phyloP scores from a whole-genome alignment of 2,888 invertebrate species.

The Drosophila pullipes region DNA sequence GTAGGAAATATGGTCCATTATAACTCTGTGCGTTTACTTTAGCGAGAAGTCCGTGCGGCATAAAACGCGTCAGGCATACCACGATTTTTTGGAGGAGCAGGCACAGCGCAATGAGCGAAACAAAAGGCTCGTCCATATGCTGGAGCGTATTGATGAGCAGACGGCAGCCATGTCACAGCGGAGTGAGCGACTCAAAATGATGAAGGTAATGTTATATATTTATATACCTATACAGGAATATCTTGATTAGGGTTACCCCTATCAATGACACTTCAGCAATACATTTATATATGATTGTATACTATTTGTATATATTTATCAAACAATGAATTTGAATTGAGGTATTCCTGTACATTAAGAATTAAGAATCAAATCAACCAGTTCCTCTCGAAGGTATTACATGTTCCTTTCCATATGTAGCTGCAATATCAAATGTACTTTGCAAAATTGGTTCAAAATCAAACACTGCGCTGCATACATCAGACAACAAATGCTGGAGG shows the following conservation, averaged over 20 bases:
- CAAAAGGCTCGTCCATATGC: constrained; percentile 86
- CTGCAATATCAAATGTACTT: constrained; percentile 85
- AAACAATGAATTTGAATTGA: neutral
- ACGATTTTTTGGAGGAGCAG: constrained; percentile 87
- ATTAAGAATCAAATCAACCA: constrained; percentile 4
- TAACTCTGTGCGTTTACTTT: neutral
- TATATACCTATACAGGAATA: neutral
- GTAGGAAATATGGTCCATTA: neutral
- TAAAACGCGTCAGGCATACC: constrained; percentile 82
- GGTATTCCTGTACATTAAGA: neutral
- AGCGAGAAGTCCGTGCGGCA: constrained; percentile 82
- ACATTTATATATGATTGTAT: neutral
- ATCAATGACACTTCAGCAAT: neutral
- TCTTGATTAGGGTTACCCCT: neutral
- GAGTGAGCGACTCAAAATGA: constrained; percentile 87
- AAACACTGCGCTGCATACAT: constrained; percentile 82
- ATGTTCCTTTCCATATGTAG: constrained; percentile 54
- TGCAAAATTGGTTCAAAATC: constrained; percentile 84
- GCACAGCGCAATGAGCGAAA: constrained; percentile 87
- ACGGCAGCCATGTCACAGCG: constrained; percentile 87
- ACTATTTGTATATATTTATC: neutral
- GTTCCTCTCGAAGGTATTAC: constrained; percentile 19
- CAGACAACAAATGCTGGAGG: constrained; percentile 52
- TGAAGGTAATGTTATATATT: constrained; percentile 85
- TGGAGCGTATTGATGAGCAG: constrained; percentile 88